phyloP scores from a whole-genome alignment of 1,140 invertebrate genomes.

The Pseudachorutes palmiensis region DNA sequence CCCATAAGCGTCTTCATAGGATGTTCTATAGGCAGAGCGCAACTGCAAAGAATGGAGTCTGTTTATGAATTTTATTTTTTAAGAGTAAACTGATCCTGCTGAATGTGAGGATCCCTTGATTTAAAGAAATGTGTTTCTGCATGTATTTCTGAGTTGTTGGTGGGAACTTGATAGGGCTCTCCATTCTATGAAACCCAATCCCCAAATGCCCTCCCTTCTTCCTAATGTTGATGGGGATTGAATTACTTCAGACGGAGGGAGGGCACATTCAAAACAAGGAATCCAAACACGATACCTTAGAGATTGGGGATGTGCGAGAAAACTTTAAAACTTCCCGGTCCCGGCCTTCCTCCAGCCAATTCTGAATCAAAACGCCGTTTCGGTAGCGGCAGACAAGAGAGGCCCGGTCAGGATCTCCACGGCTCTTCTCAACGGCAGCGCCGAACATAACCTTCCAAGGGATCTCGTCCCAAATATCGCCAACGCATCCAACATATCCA shows the following conservation, averaged over 20 bases:
- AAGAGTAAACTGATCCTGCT: background rate
- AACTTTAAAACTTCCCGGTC: constrained; percentile 10
- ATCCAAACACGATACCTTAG: constrained; percentile 15
- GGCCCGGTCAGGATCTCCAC: constrained; percentile 3
- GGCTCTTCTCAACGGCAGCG: background rate
- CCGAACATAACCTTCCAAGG: constrained; percentile 23
- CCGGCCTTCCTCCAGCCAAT: constrained; percentile 23
- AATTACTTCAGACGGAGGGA: background rate
- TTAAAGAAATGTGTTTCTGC: background rate
- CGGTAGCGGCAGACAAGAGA: constrained; percentile 1
- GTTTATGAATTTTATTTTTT: no score
- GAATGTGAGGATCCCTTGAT: background rate
- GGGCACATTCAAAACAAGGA: background rate
- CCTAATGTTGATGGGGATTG: background rate
- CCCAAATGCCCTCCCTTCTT: background rate
- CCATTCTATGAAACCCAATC: background rate
- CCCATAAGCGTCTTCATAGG: constrained; percentile 11
- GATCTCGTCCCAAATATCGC: constrained; percentile 28
- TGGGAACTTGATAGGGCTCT: background rate
- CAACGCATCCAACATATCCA: no score
- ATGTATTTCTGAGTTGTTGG: no score
- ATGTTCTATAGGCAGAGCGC: constrained; percentile 18
- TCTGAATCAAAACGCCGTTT: constrained; percentile 19
- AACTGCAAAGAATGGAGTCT: no score
- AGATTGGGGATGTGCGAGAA: constrained; percentile 12